Base-by-base conservation (phyloP, 1,140 invertebrate genomes). In the Wasmannia auropunctata region DNA sequence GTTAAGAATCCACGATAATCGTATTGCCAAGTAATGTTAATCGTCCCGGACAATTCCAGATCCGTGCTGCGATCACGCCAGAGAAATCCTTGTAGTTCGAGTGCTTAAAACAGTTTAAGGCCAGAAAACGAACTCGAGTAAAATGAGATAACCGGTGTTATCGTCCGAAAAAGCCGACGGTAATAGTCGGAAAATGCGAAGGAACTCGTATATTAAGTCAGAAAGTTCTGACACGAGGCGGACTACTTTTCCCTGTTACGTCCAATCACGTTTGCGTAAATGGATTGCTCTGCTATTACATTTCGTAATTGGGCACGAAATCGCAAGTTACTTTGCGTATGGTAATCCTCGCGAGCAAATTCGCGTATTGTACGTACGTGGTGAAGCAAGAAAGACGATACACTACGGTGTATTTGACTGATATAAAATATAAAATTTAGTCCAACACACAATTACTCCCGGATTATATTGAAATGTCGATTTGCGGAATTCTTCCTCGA, bases 151-250 rank as follows among this genome's bases (percentile, higher is more conserved):
- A 28, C 28, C 19, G 19, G 51, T 16, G 67, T 83, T 83, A 74
- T 83, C 67, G 79, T 65, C 37, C 51, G 79, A 83, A 83, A 74
- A 83, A 74, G 67, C 28, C 51, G 67, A 28, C 51, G 34, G 60
- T 83, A 56, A 83, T 60, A 58, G 79, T 72, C 28, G 37, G 28
- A 34, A 40, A 40, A 56, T 22, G 79, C 49, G 56, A 58, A 72
- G 67, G 1, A 54, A 58, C 67, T 56, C 49, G 6, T 83, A 83
- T 72, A 81, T 81, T 74, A 80, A 80, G 46, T 34, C 16, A 34
- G n/a, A 83, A 83, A 83, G 22, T 83, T 83, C 51, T 74, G 79
- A 74, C 79, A 31, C 51, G 40, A n/a, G n/a, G 67, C 67, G 16
- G 40, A 74, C 67, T 22, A 74, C 37, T 83, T 83, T 83, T 49